Evolutionary conservation across 2,797 vertebrate species (phyloP).

Genomic region (Phoxinus dragarum): DNA sequence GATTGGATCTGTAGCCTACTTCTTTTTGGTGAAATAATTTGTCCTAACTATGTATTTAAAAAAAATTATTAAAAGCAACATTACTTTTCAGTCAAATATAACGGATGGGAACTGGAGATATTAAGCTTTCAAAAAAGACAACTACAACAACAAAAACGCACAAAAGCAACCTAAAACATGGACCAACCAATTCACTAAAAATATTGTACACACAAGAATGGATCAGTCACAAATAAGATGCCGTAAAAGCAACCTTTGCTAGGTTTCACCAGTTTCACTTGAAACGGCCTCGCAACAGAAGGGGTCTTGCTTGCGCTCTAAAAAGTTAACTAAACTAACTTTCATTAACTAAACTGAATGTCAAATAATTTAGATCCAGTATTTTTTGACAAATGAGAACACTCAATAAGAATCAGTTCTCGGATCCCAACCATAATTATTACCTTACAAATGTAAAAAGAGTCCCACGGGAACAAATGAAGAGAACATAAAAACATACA

Average conservation of each 20-base stretch:
- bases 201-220: not conserved
- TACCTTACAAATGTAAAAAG: conserved; percentile 10
- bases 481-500: conserved; percentile 5
- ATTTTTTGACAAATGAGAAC: not conserved
- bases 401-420: not conserved
- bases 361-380: not conserved
- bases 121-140: not conserved
- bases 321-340: too few species aligned
- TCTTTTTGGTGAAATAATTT: not conserved
- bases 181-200: not conserved
- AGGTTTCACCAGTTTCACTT: too few species aligned
- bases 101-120: not conserved
- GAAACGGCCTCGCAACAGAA: too few species aligned
- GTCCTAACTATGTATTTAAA: not conserved
- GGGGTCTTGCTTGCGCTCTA: too few species aligned
- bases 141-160: not conserved
- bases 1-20: not conserved
- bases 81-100: too few species aligned
- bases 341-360: not conserved
- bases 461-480: not conserved
- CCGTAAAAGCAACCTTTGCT: not conserved
- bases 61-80: too few species aligned
- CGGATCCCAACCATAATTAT: not conserved
- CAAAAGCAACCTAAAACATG: not conserved
- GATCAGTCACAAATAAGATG: not conserved